Conservation (phyloP, 2,888 invertebrate genomes). For the Ceramica pisi region DNA sequence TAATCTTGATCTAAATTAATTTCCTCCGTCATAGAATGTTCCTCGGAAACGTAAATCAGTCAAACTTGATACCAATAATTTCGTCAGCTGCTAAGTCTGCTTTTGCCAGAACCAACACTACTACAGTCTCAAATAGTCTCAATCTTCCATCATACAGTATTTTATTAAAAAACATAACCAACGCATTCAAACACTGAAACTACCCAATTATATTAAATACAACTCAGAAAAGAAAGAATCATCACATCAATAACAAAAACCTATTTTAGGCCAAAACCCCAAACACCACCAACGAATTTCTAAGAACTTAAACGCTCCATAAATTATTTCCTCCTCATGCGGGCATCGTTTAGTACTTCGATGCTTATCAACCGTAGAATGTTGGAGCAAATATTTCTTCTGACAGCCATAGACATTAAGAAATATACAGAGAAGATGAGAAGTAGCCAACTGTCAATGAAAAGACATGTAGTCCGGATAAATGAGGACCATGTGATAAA, state of each 20-base stretch:
- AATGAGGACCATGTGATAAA: not conserved
- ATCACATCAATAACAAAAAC: conserved; percentile 15
- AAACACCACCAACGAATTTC: conserved; percentile 56
- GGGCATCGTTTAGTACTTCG: conserved; percentile 32
- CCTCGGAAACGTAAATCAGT: not conserved
- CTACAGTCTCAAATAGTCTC: no score
- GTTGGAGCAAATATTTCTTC: conserved; percentile 11
- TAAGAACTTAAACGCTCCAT: conserved; percentile 51
- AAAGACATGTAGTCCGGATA: not conserved
- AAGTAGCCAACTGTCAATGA: no score
- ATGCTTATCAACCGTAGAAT: conserved; percentile 52
- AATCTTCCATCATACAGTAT: not conserved
- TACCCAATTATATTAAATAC: conserved; percentile 3
- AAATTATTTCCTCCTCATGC: conserved; percentile 45
- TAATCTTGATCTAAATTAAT: not conserved
- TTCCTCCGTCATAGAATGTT: not conserved
- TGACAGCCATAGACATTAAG: not conserved
- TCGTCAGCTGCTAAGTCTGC: no score
- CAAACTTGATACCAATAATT: not conserved
- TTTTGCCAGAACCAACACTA: not conserved
- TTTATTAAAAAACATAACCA: not conserved
- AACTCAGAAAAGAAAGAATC: conserved; percentile 12
- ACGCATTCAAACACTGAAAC: not conserved
- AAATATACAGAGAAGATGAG: not conserved
- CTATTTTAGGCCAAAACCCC: conserved; percentile 35